A percentile compares a stretch with the other conserved stretches of the same genome.
Conservation (phyloP, 2,797 vertebrate species). For the Hephaestus fuliginosus region DNA sequence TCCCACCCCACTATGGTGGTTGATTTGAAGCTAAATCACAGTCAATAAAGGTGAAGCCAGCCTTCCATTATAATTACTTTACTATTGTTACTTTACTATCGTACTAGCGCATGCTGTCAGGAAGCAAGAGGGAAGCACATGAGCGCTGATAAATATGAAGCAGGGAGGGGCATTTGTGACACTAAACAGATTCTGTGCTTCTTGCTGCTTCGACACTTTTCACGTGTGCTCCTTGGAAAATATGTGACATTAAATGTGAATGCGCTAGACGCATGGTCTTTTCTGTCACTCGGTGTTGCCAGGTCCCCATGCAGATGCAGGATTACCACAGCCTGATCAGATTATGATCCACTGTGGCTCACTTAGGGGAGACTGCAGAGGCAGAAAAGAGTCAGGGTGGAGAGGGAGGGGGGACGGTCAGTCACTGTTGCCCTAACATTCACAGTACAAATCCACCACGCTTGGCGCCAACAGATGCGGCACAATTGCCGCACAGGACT, state of each 20-base stretch:
- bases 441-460: slow-evolving; percentile 50
- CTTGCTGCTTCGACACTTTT: slow-evolving; percentile 31
- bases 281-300: slow-evolving; percentile 46
- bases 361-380: slow-evolving; percentile 44
- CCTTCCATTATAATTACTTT: slow-evolving; percentile 39
- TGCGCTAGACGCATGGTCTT: background rate
- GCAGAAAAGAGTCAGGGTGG: background rate
- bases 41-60: slow-evolving; percentile 41
- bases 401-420: background rate
- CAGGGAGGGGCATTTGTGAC: slow-evolving; percentile 21
- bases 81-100: slow-evolving; percentile 38
- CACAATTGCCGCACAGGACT: slow-evolving; percentile 19
- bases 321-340: slow-evolving; percentile 68
- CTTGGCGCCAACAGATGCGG: slow-evolving; percentile 47
- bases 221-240: slow-evolving; percentile 34
- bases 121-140: slow-evolving; percentile 32
- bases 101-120: slow-evolving; percentile 33
- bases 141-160: slow-evolving; percentile 26
- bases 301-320: slow-evolving; percentile 66
- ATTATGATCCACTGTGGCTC: slow-evolving; percentile 71
- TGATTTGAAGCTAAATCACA: slow-evolving; percentile 45
- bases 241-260: slow-evolving; percentile 21
- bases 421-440: slow-evolving; percentile 20
- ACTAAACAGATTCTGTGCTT: slow-evolving; percentile 38
- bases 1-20: background rate